phyloP scores from a whole-genome alignment of 2,888 invertebrate genomes.

The Trichogramma evanescens region DNA sequence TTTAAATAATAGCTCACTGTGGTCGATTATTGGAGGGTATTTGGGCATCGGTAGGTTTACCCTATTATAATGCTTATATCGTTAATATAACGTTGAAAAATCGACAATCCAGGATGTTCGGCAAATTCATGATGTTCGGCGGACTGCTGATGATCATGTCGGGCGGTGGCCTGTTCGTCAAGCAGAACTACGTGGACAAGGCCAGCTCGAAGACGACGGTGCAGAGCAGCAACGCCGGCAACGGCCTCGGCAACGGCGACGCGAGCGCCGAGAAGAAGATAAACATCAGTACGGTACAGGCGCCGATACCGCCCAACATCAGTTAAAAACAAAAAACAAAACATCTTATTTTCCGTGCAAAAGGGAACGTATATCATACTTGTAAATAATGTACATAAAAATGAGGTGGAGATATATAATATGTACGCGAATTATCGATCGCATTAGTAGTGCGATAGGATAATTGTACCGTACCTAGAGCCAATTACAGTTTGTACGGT shows the following conservation, averaged over 20 bases:
- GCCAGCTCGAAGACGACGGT: conserved; percentile 15
- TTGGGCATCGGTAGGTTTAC: no score
- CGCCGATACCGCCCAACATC: conserved; percentile 27
- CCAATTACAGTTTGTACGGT: neutral
- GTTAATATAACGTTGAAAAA: no score
- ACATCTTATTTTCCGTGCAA: neutral
- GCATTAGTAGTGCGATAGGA: neutral
- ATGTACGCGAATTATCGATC: neutral
- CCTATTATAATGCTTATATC: no score
- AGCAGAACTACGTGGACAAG: conserved; percentile 28
- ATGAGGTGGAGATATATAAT: neutral
- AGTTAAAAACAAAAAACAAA: neutral
- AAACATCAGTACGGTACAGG: conserved; percentile 33
- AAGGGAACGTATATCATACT: neutral
- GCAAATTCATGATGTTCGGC: conserved; percentile 53
- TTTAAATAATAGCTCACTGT: no score
- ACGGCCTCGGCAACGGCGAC: conserved; percentile 16
- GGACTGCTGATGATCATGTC: conserved; percentile 48
- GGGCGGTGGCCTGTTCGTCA: conserved; percentile 45
- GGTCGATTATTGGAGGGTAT: no score
- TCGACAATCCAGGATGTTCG: conserved; percentile 39
- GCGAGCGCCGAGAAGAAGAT: conserved; percentile 33
- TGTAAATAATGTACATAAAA: no score
- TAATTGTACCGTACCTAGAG: neutral
- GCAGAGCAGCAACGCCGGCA: neutral